Percentiles rank a stretch among this genome's conserved stretches.
Conservation (phyloP, 2,888 invertebrate genomes). For the Drosophila eohydei region DNA sequence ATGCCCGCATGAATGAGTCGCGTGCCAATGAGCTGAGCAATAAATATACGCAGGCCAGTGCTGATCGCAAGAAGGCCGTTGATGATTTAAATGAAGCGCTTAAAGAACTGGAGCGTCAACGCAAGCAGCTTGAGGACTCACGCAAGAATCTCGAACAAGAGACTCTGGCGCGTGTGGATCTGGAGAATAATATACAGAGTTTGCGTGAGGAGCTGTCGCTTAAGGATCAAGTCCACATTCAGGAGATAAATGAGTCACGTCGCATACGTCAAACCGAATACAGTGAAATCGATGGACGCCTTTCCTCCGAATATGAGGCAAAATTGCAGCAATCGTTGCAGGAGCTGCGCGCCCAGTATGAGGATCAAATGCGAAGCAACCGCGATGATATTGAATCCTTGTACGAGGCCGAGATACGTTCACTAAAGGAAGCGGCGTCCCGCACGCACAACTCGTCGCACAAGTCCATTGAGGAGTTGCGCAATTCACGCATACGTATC, state of each 20-base stretch:
- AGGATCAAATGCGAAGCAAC: constrained; percentile 94
- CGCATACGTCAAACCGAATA: constrained; percentile 93
- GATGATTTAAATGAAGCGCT: constrained; percentile 91
- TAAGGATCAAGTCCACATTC: constrained; percentile 93
- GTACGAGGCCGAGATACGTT: constrained; percentile 89
- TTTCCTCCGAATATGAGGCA: constrained; percentile 96
- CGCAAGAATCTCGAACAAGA: constrained; percentile 97
- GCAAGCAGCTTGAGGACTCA: constrained; percentile 91
- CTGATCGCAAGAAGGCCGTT: constrained; percentile 92
- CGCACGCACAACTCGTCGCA: constrained; percentile 90
- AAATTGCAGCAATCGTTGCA: constrained; percentile 95
- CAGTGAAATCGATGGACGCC: constrained; percentile 96
- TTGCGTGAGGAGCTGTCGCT: constrained; percentile 96
- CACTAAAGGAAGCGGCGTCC: constrained; percentile 89
- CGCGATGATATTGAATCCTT: constrained; percentile 94
- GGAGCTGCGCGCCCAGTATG: constrained; percentile 96
- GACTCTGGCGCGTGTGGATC: constrained; percentile 95
- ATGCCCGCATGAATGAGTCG: constrained; percentile 87
- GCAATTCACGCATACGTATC: constrained; percentile 91
- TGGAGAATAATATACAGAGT: constrained; percentile 96
- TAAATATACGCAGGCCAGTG: constrained; percentile 90
- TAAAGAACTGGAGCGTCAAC: constrained; percentile 91
- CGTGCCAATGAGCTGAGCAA: constrained; percentile 89
- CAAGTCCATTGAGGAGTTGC: constrained; percentile 92
- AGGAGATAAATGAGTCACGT: constrained; percentile 95